These are phyloP conservation scores for Helicoverpa assulta DNA, from an alignment of 2,888 invertebrate genomes.

Conservation along the genomic window DNA sequence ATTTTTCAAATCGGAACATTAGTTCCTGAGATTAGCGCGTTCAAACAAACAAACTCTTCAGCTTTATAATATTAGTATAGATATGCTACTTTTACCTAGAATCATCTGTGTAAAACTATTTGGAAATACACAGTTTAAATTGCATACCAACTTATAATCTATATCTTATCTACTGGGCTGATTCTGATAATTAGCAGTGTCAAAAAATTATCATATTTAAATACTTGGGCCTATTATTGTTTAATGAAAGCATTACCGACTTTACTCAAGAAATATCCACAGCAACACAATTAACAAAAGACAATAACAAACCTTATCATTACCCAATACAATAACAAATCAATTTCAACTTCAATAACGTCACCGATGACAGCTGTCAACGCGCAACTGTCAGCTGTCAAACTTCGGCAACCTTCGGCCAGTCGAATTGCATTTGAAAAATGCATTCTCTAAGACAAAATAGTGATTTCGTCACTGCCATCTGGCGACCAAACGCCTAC, in stretches of 20 bases:
- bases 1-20: too few relatives aligned
- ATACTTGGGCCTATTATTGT: too few relatives aligned
- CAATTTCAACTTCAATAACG: slow-evolving; percentile 43
- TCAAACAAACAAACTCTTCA: too few relatives aligned
- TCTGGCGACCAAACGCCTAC: slow-evolving; percentile 75
- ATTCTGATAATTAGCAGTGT: too few relatives aligned
- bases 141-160: too few relatives aligned
- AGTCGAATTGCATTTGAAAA: slow-evolving; percentile 62
- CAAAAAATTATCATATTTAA: too few relatives aligned
- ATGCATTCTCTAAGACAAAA: slow-evolving; percentile 64
- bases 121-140: too few relatives aligned
- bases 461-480: slow-evolving; percentile 72
- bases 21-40: too few relatives aligned
- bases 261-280: not conserved
- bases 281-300: not conserved
- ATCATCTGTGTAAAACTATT: not conserved
- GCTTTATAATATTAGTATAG: too few relatives aligned
- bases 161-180: too few relatives aligned
- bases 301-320: slow-evolving; percentile 21
- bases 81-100: not conserved
- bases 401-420: slow-evolving; percentile 46
- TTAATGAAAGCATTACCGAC: too few relatives aligned
- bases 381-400: slow-evolving; percentile 44
- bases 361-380: slow-evolving; percentile 66
- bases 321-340: slow-evolving; percentile 32